phyloP scores from a whole-genome alignment of 23 tunicate genomes.

The Trididemnum miniatum region DNA sequence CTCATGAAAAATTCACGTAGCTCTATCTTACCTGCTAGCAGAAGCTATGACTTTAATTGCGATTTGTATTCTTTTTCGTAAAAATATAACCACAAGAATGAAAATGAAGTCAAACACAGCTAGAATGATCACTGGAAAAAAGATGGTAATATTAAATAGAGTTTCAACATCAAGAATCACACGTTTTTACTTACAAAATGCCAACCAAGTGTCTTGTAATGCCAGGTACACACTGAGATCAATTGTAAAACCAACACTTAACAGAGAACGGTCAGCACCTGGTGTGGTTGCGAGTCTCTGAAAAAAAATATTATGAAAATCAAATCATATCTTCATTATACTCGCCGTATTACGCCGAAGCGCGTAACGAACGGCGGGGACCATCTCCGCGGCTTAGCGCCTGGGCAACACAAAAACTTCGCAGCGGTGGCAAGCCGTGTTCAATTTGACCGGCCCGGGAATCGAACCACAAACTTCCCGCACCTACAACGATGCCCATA shows the following conservation, averaged over 20 bases:
- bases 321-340: no score
- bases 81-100: conserved; percentile 71
- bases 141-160: no score
- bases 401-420: no score
- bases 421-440: no score
- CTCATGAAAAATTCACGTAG: no score
- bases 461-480: no score
- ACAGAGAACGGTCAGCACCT: conserved; percentile 33
- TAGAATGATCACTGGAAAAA: conserved; percentile 74
- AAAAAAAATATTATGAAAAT: background rate
- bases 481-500: no score
- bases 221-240: conserved; percentile 57
- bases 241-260: conserved; percentile 86
- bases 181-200: conserved; percentile 59
- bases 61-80: conserved; percentile 85
- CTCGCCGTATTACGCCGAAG: no score
- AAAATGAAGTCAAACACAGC: conserved; percentile 67
- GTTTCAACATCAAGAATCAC: no score
- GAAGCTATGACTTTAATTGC: conserved; percentile 72
- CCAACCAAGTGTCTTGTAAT: conserved; percentile 83
- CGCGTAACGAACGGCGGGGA: no score
- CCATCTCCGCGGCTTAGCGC: no score
- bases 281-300: background rate
- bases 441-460: no score
- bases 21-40: conserved; percentile 75